A percentile compares a stretch with the other conserved stretches of the same genome.
These are phyloP conservation scores for Xanthorhoe designata DNA, from an alignment of 2,888 invertebrate genomes.

Conservation along the genomic window DNA sequence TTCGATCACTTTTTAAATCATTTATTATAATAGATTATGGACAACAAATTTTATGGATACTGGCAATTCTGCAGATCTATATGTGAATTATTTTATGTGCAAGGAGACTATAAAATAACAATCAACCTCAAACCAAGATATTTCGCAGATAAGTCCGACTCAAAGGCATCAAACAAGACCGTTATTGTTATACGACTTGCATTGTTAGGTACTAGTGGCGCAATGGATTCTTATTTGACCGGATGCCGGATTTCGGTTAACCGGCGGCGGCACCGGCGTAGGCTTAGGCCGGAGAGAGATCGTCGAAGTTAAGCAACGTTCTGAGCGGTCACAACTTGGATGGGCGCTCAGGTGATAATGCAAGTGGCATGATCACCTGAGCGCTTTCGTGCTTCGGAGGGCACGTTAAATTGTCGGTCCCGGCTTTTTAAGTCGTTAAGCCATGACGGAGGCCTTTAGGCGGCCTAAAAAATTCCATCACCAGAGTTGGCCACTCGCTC, in stretches of 20 bases:
- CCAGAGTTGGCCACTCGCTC: no score
- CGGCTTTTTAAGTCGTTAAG: no score
- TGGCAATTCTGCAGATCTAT: slow-evolving; percentile 8
- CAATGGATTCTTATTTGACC: slow-evolving; percentile 16
- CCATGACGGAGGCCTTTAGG: no score
- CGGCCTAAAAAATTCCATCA: no score
- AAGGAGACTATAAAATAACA: slow-evolving; percentile 45
- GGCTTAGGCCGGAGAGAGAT: no score
- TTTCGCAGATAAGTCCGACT: slow-evolving; percentile 46
- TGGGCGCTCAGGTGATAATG: no score
- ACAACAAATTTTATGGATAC: not conserved
- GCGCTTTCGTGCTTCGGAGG: no score
- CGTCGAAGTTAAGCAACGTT: no score
- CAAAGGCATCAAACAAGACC: slow-evolving; percentile 53
- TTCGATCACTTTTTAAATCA: not conserved
- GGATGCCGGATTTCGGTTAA: slow-evolving; percentile 8
- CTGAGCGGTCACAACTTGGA: no score
- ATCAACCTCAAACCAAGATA: slow-evolving; percentile 53
- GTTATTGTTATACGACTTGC: slow-evolving; percentile 43
- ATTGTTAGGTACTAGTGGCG: slow-evolving; percentile 32
- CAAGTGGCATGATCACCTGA: no score
- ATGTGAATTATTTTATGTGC: slow-evolving; percentile 24
- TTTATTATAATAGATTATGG: slow-evolving; percentile 1
- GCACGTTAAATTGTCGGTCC: no score
- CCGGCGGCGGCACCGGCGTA: no score